phyloP scores from a whole-genome alignment of 2,797 vertebrate genomes.

The Lithobates pipiens region DNA sequence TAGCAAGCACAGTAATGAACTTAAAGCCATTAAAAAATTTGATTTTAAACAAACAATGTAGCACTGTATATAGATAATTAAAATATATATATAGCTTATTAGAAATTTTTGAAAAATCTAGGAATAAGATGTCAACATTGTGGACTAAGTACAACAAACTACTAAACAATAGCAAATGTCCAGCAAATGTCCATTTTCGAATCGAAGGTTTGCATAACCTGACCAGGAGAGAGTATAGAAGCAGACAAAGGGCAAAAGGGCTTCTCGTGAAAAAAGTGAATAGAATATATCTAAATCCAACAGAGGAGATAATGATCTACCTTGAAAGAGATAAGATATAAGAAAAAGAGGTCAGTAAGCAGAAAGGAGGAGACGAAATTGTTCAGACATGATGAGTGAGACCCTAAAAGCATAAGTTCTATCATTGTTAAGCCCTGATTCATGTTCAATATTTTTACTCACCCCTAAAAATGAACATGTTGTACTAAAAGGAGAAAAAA shows the following conservation, averaged over 20 bases:
- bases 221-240: constrained; percentile 13
- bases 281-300: constrained; percentile 48
- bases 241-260: constrained; percentile 25
- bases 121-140: constrained; percentile 20
- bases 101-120: constrained; percentile 16
- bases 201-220: constrained; percentile 16
- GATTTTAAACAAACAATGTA: neutral
- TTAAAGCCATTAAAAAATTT: neutral
- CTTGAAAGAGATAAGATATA: constrained; percentile 53
- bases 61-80: neutral
- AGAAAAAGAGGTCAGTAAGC: constrained; percentile 57
- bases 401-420: constrained; percentile 46
- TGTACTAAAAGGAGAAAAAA: constrained; percentile 46
- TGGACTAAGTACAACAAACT: constrained; percentile 32
- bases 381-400: constrained; percentile 50
- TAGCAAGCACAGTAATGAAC: neutral
- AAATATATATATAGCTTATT: constrained; percentile 10
- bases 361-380: constrained; percentile 55
- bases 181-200: constrained; percentile 36
- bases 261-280: constrained; percentile 33
- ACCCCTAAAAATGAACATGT: constrained; percentile 44
- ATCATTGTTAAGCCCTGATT: constrained; percentile 56
- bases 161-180: constrained; percentile 57
- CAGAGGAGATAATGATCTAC: constrained; percentile 57
- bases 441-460: constrained; percentile 55